Evolutionary conservation across 1,140 invertebrate genomes (phyloP).

Genomic region (Dinothrombium tinctorium): DNA sequence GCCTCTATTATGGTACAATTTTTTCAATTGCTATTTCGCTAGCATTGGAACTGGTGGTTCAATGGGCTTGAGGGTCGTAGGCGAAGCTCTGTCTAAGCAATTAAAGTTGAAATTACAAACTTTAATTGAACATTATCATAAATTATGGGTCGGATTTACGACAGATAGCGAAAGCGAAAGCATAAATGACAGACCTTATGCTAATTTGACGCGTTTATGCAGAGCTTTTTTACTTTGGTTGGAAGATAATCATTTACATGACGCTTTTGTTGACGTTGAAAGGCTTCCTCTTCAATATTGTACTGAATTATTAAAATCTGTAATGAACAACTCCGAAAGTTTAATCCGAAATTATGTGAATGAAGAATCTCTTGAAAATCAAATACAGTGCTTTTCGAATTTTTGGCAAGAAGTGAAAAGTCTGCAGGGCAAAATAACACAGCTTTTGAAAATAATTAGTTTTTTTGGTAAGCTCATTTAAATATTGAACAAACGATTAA

Average conservation of each 20-base stretch:
- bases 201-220: constrained; percentile 1
- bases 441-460: too few relatives aligned
- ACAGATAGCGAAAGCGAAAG: background rate
- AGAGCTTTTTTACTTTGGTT: constrained; percentile 9
- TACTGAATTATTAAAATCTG: constrained; percentile 7
- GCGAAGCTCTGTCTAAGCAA: background rate
- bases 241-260: constrained; percentile 7
- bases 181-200: too few relatives aligned
- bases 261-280: constrained; percentile 10
- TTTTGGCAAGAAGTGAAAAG: constrained; percentile 3
- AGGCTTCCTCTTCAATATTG: constrained; percentile 8
- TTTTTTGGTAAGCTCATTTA: too few relatives aligned
- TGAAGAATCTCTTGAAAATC: background rate
- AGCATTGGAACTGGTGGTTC: constrained; percentile 5
- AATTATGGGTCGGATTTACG: background rate
- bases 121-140: constrained; percentile 9
- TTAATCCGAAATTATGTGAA: constrained; percentile 1
- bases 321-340: background rate
- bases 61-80: constrained; percentile 6
- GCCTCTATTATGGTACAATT: constrained; percentile 9
- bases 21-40: constrained; percentile 8
- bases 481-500: too few relatives aligned
- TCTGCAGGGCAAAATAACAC: too few relatives aligned
- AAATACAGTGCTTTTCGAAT: background rate
- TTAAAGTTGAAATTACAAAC: constrained; percentile 3